Conservation (phyloP, 1,140 invertebrate genomes). For the Tetramorium alpestre region DNA sequence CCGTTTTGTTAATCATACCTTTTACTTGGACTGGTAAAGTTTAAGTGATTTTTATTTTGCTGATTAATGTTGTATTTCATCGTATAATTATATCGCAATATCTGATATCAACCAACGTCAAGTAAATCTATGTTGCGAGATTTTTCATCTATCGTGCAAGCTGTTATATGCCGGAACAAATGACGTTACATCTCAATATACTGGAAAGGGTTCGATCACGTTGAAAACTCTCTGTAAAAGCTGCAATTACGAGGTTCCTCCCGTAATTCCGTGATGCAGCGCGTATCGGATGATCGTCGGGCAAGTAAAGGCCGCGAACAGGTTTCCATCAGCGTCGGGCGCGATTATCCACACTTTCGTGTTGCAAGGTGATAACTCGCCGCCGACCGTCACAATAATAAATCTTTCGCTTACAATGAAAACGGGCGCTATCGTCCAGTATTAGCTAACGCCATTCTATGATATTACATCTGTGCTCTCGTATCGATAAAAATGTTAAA, state of each 20-base stretch:
- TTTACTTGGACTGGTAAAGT: neutral
- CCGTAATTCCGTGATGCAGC: constrained; percentile 2
- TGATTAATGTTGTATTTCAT: neutral
- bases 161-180: neutral
- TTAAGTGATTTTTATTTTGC: neutral
- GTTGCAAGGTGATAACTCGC: constrained; percentile 68
- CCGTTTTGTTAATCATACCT: neutral
- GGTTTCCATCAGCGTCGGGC: constrained; percentile 36
- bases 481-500: constrained; percentile 67
- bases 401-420: constrained; percentile 63
- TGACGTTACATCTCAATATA: constrained; percentile 37
- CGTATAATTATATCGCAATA: neutral
- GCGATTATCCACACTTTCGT: constrained; percentile 69
- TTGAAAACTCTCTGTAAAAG: constrained; percentile 41
- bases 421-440: constrained; percentile 69
- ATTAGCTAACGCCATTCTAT: constrained; percentile 62
- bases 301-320: constrained; percentile 63
- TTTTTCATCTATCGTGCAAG: neutral
- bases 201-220: constrained; percentile 19
- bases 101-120: neutral
- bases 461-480: constrained; percentile 56
- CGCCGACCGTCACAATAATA: constrained; percentile 66
- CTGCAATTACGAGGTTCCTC: constrained; percentile 25
- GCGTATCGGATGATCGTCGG: constrained; percentile 65
- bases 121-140: neutral